Evolutionary conservation across 2,113 vertebrate species (phyloP).

Genomic region (Anolis carolinensis): DNA sequence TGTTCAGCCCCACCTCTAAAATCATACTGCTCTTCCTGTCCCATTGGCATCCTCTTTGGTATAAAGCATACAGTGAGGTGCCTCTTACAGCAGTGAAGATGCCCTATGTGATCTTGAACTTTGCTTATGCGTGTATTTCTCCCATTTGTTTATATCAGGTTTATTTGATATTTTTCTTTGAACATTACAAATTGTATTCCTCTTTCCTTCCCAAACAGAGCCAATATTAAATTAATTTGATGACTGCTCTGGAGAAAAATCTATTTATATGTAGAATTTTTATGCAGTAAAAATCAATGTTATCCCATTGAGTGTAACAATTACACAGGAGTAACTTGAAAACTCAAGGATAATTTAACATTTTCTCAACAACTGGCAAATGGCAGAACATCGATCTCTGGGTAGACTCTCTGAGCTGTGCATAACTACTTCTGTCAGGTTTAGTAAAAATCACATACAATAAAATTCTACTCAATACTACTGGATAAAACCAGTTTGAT

Average conservation of each 20-base stretch:
- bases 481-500: background rate
- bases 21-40: too few relatives aligned
- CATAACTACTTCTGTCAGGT: constrained; percentile 51
- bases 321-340: background rate
- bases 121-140: background rate
- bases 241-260: background rate
- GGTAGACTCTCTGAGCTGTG: constrained; percentile 46
- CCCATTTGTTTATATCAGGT: background rate
- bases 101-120: background rate
- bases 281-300: background rate
- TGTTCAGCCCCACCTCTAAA: too few relatives aligned
- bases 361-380: constrained; percentile 32
- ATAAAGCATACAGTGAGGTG: too few relatives aligned
- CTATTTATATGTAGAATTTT: background rate
- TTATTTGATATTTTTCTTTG: background rate
- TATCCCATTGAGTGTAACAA: constrained; percentile 8
- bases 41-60: too few relatives aligned
- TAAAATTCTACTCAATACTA: constrained; percentile 34
- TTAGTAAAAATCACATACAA: constrained; percentile 39
- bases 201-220: background rate
- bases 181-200: background rate
- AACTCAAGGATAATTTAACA: constrained; percentile 26
- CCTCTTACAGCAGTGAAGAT: background rate
- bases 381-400: constrained; percentile 42
- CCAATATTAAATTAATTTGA: background rate